phyloP scores from a whole-genome alignment of 2,888 invertebrate species.

The Tortrix viridana region DNA sequence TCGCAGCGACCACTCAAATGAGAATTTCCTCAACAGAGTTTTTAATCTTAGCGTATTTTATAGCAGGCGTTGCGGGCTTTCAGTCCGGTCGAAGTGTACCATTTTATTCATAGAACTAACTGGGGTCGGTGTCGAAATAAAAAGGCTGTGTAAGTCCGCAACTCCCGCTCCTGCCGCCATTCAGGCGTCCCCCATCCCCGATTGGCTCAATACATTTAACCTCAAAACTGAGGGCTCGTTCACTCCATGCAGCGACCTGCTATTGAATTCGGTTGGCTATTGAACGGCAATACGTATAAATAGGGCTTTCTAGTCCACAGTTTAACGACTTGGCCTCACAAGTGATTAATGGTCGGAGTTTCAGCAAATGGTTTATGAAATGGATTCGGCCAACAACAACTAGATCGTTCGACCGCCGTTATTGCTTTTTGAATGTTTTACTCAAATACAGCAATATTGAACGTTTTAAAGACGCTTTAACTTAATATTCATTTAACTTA shows the following conservation, averaged over 20 bases:
- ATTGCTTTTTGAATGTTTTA: neutral
- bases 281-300: conserved; percentile 25
- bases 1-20: conserved; percentile 26
- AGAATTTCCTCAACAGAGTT: conserved; percentile 17
- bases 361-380: conserved; percentile 30
- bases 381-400: conserved; percentile 22
- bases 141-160: conserved; percentile 43
- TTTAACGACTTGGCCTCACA: conserved; percentile 31
- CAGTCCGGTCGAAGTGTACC: conserved; percentile 45
- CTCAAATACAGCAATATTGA: neutral
- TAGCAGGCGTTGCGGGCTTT: conserved; percentile 38
- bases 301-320: conserved; percentile 29
- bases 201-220: conserved; percentile 36
- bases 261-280: conserved; percentile 14
- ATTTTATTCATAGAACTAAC: conserved; percentile 52
- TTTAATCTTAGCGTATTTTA: conserved; percentile 35
- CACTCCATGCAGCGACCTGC: conserved; percentile 25
- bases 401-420: neutral
- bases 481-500: neutral
- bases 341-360: conserved; percentile 35
- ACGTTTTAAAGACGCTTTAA: neutral
- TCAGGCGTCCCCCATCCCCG: conserved; percentile 29
- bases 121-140: conserved; percentile 53
- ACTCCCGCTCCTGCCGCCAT: conserved; percentile 42
- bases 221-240: conserved; percentile 35